phyloP scores from a whole-genome alignment of 2,113 vertebrate species.

The Tachuris rubrigastra region DNA sequence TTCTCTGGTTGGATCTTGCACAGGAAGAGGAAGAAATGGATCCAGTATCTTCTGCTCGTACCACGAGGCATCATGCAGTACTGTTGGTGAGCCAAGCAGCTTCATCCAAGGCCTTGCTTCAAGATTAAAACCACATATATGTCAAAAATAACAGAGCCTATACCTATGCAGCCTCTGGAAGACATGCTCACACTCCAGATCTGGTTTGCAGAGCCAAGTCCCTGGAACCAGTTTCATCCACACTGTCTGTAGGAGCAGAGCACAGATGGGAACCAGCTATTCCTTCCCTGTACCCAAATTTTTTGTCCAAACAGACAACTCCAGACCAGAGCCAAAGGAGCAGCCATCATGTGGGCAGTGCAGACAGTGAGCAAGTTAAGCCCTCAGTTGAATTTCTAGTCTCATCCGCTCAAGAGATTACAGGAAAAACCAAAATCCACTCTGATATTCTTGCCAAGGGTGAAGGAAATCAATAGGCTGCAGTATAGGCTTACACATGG shows the following conservation, averaged over 20 bases:
- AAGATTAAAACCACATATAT: slow-evolving; percentile 46
- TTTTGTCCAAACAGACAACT: neutral
- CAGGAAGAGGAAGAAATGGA: neutral
- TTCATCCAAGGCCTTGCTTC: slow-evolving; percentile 8
- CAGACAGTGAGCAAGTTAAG: neutral
- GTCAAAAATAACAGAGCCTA: slow-evolving; percentile 10
- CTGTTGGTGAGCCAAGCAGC: neutral
- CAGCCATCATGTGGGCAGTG: slow-evolving; percentile 6
- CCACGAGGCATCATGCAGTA: neutral
- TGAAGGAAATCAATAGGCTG: slow-evolving; percentile 49
- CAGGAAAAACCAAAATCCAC: slow-evolving; percentile 39
- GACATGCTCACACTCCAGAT: neutral
- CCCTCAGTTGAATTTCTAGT: slow-evolving; percentile 28
- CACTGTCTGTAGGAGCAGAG: neutral
- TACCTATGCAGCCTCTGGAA: slow-evolving; percentile 34
- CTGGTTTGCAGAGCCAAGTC: slow-evolving; percentile 1
- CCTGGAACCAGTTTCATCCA: slow-evolving; percentile 17
- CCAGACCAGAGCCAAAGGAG: neutral
- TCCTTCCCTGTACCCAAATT: neutral
- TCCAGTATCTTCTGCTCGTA: neutral
- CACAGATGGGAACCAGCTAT: neutral
- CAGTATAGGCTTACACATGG: slow-evolving; percentile 16
- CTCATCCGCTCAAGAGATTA: slow-evolving; percentile 46
- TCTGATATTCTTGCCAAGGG: slow-evolving; percentile 33
- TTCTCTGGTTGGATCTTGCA: neutral